Evolutionary conservation across 2,797 vertebrate species (phyloP), one percentile per base, ranked within the genome.

Genomic region (Chloroceryle inda): DNA sequence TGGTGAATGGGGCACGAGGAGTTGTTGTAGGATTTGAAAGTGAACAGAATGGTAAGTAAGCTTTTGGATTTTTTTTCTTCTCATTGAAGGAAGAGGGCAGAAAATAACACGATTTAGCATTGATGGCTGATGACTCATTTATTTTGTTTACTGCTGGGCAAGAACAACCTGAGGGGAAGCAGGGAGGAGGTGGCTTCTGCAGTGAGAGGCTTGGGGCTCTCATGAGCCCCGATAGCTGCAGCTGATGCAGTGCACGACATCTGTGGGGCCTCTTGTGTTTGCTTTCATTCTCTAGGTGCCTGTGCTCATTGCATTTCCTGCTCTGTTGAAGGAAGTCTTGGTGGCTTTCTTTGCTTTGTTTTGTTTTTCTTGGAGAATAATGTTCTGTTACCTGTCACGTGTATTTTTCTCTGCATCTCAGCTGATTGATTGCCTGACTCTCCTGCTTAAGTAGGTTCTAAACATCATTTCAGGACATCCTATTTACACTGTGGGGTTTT

Each of bases 1-100:
- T 99, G 93, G 99, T 99, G 96, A 99, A 99, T 1, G 99, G 99
- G 5, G 99, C 99, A 3, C 98, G 99, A 94, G 99, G 99, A 4
- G 99, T 99, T 9, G 98, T 99, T 15, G 95, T 98, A 9, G 98
- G 98, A 69, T 99, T 99, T 94, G 98, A 99, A 93, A 95, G 98
- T 4, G 98, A 98, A 64, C 98, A 98, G 93, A 98, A 98, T 77
- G 98, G 99, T 99, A 35, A 92, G 98, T 85, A 49, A 94, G 10
- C 3, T 52, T 66, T 71, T 52, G 11, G 13, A 50, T 58, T 58
- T 23, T 9, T 13, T 33, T n/a, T 16, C 45, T 38, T 11, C 11
- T 42, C 74, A 5, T 29, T 52, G 37, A 83, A 55, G 23, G 24
- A 76, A 56, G 33, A 21, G 11, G 19, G 7, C 7, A 4, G 6